Percentiles rank a stretch among this genome's conserved stretches.
These are phyloP conservation scores for Campopleginae sp. DNA, from an alignment of 2,888 invertebrate species.

Conservation along the genomic window DNA sequence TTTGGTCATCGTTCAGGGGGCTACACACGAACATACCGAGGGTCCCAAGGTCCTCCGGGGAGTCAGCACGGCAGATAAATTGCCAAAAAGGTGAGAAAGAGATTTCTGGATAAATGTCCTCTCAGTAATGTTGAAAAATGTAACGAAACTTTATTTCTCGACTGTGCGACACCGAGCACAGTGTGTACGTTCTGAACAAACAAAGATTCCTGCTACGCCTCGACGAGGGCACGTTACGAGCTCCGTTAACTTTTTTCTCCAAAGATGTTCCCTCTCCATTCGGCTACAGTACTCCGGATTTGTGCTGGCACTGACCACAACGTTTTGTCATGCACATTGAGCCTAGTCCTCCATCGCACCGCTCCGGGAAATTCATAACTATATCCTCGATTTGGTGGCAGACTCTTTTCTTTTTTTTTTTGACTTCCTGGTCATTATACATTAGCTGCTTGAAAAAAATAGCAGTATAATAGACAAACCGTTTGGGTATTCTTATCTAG, in stretches of 20 bases:
- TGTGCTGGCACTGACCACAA: slow-evolving; percentile 58
- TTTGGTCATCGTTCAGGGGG: slow-evolving; percentile 22
- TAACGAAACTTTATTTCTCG: background rate
- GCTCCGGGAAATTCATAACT: slow-evolving; percentile 16
- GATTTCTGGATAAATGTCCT: background rate
- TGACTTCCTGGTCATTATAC: slow-evolving; percentile 24
- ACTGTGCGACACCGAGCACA: background rate
- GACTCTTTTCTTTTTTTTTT: slow-evolving; percentile 5
- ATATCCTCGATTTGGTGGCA: slow-evolving; percentile 11
- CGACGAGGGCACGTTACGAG: slow-evolving; percentile 80
- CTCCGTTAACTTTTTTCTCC: slow-evolving; percentile 77
- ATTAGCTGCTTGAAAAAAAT: slow-evolving; percentile 43
- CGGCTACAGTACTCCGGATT: slow-evolving; percentile 24
- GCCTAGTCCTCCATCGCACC: slow-evolving; percentile 15
- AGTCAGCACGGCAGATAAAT: background rate
- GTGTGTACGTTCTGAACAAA: slow-evolving; percentile 36
- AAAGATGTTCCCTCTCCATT: slow-evolving; percentile 40
- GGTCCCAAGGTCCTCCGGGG: background rate
- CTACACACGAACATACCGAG: slow-evolving; percentile 5
- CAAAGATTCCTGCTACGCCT: slow-evolving; percentile 76
- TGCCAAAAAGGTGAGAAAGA: background rate
- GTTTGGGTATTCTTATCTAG: slow-evolving; percentile 3
- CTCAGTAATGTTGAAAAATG: background rate
- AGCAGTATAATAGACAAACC: slow-evolving; percentile 29
- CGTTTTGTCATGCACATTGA: slow-evolving; percentile 68